Evolutionary conservation across 2,888 invertebrate genomes (phyloP).

Genomic region (Callinectes sapidus): DNA sequence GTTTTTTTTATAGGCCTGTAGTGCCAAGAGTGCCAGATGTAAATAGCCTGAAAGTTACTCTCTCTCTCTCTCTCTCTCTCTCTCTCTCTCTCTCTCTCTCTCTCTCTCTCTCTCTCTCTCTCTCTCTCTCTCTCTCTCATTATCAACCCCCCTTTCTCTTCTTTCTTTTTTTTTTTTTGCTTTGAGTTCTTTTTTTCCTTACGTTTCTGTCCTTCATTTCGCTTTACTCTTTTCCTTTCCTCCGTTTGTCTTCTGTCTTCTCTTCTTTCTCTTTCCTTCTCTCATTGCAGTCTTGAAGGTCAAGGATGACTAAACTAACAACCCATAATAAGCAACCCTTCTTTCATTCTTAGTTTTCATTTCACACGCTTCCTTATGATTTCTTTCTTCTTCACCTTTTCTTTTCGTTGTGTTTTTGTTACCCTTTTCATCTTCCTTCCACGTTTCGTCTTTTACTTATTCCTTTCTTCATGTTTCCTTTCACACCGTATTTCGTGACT

Average conservation of each 20-base stretch:
- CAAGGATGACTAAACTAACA: background rate
- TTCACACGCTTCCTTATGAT: background rate
- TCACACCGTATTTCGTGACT: background rate
- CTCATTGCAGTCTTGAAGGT: background rate
- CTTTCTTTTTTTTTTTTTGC: background rate
- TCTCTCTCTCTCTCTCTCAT: constrained; percentile 17
- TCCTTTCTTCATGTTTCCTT: background rate
- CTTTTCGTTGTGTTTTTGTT: background rate
- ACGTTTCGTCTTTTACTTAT: background rate
- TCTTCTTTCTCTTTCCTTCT: background rate
- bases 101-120: constrained; percentile 30
- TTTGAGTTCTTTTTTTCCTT: no score
- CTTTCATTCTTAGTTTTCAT: background rate
- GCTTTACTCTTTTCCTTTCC: background rate
- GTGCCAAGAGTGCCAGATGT: background rate
- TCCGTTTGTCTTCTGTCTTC: background rate
- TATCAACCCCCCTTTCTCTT: background rate
- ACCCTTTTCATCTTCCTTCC: background rate
- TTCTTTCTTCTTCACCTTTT: background rate
- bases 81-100: constrained; percentile 27
- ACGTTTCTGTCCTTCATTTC: no score
- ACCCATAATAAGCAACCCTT: background rate
- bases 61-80: constrained; percentile 38
- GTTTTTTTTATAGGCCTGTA: background rate
- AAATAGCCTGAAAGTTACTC: background rate